Evolutionary conservation across 2,113 vertebrate species (phyloP).

Genomic region (Cyprinus carpio): DNA sequence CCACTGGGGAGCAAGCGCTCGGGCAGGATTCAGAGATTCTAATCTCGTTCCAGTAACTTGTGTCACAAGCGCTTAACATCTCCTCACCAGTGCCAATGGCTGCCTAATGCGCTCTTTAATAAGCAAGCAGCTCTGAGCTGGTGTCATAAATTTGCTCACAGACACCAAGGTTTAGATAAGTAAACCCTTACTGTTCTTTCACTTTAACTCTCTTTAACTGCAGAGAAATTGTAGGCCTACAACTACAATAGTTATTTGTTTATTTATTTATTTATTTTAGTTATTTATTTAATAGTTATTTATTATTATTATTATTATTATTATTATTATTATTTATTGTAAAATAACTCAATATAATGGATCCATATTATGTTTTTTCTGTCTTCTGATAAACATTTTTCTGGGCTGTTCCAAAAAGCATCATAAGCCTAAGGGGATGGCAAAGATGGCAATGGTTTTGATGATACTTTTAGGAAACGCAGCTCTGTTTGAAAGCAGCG

Average conservation of each 20-base stretch:
- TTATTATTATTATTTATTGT: too few relatives aligned
- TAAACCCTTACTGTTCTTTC: not conserved
- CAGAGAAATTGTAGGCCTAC: not conserved
- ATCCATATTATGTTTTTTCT: not conserved
- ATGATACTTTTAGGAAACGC: not conserved
- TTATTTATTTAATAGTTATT: too few relatives aligned
- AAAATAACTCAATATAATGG: not conserved
- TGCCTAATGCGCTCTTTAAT: slow-evolving; percentile 17
- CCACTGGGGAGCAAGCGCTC: slow-evolving; percentile 73
- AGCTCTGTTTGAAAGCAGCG: not conserved
- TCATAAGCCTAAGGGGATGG: not conserved
- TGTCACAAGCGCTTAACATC: slow-evolving; percentile 76
- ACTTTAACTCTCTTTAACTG: not conserved
- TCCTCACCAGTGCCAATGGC: slow-evolving; percentile 54
- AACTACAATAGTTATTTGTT: too few relatives aligned
- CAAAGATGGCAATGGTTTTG: not conserved
- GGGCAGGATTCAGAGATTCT: slow-evolving; percentile 78
- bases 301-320: too few relatives aligned
- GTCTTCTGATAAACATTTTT: not conserved
- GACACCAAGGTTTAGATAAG: not conserved
- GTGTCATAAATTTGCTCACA: slow-evolving; percentile 1
- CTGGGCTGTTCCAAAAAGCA: not conserved
- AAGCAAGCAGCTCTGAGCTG: slow-evolving; percentile 11
- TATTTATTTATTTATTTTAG: too few relatives aligned
- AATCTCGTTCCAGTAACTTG: slow-evolving; percentile 76